A percentile compares a stretch with the other conserved stretches of the same genome.
Conservation (phyloP, 2,113 vertebrate species). For the Halichoerus grypus region DNA sequence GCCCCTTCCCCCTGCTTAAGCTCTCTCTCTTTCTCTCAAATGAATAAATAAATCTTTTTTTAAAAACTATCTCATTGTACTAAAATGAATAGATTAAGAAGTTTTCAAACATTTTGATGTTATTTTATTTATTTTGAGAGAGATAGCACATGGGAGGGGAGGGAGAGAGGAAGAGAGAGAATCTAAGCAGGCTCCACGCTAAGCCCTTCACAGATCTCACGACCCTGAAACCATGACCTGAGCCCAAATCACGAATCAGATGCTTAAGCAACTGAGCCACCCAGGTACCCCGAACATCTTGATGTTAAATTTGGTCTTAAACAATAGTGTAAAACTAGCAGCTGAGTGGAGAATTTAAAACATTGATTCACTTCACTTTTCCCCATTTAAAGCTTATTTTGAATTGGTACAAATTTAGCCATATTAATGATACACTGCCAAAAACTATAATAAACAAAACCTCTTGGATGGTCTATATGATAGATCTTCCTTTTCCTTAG, state of each 20-base stretch:
- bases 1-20: neutral
- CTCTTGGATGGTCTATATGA: neutral
- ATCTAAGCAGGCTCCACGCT: neutral
- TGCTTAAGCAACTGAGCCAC: neutral
- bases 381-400: slow-evolving; percentile 12
- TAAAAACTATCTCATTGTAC: neutral
- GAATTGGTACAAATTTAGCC: neutral
- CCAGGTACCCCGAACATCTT: neutral
- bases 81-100: slow-evolving; percentile 3
- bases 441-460: slow-evolving; percentile 1
- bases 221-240: neutral
- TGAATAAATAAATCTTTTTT: neutral
- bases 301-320: neutral
- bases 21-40: neutral
- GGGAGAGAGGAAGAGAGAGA: neutral
- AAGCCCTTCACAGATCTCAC: neutral
- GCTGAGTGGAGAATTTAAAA: slow-evolving; percentile 44
- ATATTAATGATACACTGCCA: neutral
- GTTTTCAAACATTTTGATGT: slow-evolving; percentile 42
- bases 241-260: neutral
- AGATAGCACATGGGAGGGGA: neutral
- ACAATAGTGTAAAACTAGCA: slow-evolving; percentile 7
- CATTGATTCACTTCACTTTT: neutral
- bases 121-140: neutral
- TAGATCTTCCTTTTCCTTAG: slow-evolving; percentile 51